These are phyloP conservation scores for Darevskia mixta DNA, from an alignment of 2,797 vertebrate genomes.

Conservation along the genomic window DNA sequence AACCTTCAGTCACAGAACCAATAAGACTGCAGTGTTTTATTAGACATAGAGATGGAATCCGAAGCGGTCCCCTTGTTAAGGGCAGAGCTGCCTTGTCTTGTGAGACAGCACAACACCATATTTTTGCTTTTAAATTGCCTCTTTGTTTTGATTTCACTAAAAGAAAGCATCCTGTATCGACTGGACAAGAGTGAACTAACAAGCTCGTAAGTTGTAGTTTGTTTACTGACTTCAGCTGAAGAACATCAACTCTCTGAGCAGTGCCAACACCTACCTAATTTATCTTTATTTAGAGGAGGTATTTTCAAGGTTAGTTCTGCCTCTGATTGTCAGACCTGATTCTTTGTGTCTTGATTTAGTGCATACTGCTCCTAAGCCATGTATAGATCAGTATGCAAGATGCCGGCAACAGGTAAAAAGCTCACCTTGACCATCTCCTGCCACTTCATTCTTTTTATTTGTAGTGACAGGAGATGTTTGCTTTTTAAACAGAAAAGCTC, in stretches of 20 bases:
- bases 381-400: constrained; percentile 50
- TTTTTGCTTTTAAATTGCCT: not conserved
- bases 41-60: not conserved
- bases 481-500: constrained; percentile 33
- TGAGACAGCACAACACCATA: too few relatives aligned
- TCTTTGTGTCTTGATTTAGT: constrained; percentile 41
- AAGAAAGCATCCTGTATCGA: constrained; percentile 8
- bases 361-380: constrained; percentile 42
- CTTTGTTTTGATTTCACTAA: constrained; percentile 14
- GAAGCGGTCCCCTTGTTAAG: not conserved
- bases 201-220: constrained; percentile 33
- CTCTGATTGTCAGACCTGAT: constrained; percentile 44
- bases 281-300: constrained; percentile 19
- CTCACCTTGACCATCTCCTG: constrained; percentile 53
- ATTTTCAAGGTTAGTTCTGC: constrained; percentile 37
- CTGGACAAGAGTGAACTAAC: constrained; percentile 6
- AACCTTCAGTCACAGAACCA: not conserved
- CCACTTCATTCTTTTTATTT: constrained; percentile 58
- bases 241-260: constrained; percentile 27
- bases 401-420: constrained; percentile 51
- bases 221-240: not conserved
- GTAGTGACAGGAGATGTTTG: constrained; percentile 35
- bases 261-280: not conserved
- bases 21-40: not conserved
- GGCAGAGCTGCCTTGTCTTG: not conserved